Conservation (phyloP, 2,888 invertebrate species). For the Apomyelois bistriatella region DNA sequence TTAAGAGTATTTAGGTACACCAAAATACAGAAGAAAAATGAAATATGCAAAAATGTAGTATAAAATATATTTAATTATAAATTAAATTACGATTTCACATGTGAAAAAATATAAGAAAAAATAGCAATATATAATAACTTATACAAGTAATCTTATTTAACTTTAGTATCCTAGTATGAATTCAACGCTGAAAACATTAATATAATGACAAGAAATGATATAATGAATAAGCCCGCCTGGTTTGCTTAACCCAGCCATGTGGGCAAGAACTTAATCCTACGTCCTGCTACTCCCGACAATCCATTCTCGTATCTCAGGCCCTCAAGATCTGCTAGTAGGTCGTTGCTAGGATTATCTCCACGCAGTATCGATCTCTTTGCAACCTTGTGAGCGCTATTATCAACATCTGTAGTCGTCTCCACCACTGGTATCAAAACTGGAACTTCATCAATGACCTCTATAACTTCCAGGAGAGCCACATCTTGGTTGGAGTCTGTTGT, state of each 20-base stretch:
- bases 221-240: conserved; percentile 15
- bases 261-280: conserved; percentile 68
- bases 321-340: conserved; percentile 58
- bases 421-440: conserved; percentile 43
- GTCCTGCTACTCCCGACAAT: conserved; percentile 48
- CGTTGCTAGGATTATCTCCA: conserved; percentile 57
- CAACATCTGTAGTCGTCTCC: conserved; percentile 32
- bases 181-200: background rate
- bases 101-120: no score
- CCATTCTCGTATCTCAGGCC: conserved; percentile 49
- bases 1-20: no score
- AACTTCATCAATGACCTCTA: conserved; percentile 50
- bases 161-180: no score
- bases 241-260: conserved; percentile 58
- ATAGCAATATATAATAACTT: no score
- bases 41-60: no score
- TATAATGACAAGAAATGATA: background rate
- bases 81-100: no score
- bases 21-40: no score
- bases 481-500: conserved; percentile 36
- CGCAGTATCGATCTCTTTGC: conserved; percentile 55
- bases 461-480: conserved; percentile 38
- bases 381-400: conserved; percentile 45
- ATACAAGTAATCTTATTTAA: no score
- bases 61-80: no score